Evolutionary conservation across 2,888 invertebrate species (phyloP).

Genomic region (Entomobrya proxima): DNA sequence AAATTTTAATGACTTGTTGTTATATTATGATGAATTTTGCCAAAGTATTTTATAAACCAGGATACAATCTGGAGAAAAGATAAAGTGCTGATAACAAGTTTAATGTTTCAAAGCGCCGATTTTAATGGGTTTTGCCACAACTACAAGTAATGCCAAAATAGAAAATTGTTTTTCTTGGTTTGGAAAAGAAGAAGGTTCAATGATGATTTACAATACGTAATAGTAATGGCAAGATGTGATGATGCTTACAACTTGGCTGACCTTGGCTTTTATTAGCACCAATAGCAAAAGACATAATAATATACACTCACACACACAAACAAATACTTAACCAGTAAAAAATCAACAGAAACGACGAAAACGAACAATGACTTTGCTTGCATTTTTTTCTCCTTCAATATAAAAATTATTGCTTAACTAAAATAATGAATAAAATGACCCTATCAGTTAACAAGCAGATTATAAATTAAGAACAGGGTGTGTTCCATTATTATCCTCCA

Average conservation of each 20-base stretch:
- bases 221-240: background rate
- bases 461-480: slow-evolving; percentile 16
- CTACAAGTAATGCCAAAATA: no score
- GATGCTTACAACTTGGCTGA: background rate
- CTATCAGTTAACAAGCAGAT: slow-evolving; percentile 5
- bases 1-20: no score
- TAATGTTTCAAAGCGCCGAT: no score
- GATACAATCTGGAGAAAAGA: no score
- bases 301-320: background rate
- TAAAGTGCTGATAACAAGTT: no score
- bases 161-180: no score
- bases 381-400: background rate
- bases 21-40: no score
- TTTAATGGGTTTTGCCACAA: no score
- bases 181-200: background rate
- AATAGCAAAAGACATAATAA: no score
- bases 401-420: background rate
- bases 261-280: slow-evolving; percentile 27
- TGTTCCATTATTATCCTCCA: background rate
- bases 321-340: background rate
- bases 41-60: no score
- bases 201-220: no score
- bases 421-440: background rate
- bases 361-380: background rate
- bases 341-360: background rate